Evolutionary conservation across 2,113 vertebrate species (phyloP), one percentile per base, ranked within the genome.

Genomic region (Martes martes): DNA sequence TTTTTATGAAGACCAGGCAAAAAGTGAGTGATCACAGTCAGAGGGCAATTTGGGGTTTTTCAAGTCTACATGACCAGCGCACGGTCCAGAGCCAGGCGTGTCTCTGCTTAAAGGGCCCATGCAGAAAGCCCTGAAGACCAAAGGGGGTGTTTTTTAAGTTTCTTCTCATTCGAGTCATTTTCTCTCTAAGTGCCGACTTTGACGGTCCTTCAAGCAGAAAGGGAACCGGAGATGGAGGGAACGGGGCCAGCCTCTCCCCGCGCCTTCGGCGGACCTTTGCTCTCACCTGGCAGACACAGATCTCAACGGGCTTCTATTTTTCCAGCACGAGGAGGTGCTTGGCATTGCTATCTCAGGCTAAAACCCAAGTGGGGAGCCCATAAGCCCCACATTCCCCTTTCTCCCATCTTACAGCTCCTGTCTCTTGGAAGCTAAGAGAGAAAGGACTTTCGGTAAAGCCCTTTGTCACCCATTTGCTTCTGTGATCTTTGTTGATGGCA

Each of bases 241-340:
- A 67, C 1, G 11, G 55, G 39, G 52, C 63, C 11, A 9, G 7
- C 1, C 63, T 24, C 36, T 19, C 21, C 36, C 33, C 24, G 2
- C 0, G n/a, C 16, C 67, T 1, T 86, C 19, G 9, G 73, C n/a
- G 71, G 69, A 28, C 39, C 26, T 67, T 42, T 31, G 39, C 50
- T 36, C 16, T 57, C 74, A 1, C 0, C 13, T 5, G 52, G 7
- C 11, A 47, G 83, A 28, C 42, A 4, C 24, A 4, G 2, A 5
- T 21, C 33, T 76, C 13, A 13, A 28, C 1, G 1, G 8, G 63
- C 16, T 28, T 9, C 55, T 16, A 1, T 31, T n/a, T 39, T 31
- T 6, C 45, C 6, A 4, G 36, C 6, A 2, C 45, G 1, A 0
- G 1, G 1, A 2, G 14, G 36, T 28, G 26, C 33, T 36, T 18